Evolutionary conservation across 2,113 vertebrate species (phyloP).

Genomic region (Aegypius monachus): DNA sequence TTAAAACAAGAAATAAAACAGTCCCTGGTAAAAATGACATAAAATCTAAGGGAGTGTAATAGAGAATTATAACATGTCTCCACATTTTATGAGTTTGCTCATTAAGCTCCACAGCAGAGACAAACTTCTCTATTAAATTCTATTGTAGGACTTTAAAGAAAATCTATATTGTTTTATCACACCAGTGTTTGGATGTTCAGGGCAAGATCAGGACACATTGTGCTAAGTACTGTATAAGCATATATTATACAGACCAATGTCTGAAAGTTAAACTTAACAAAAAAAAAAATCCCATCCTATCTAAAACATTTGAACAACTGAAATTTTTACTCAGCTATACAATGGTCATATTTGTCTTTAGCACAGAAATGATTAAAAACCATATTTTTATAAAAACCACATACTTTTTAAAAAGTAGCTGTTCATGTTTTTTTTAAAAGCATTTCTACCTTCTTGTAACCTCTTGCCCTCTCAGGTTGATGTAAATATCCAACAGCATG

Average conservation of each 20-base stretch:
- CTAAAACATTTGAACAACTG: neutral
- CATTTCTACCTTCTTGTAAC: neutral
- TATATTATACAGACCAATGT: neutral
- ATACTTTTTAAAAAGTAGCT: neutral
- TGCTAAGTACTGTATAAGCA: neutral
- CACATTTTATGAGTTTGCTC: slow-evolving; percentile 24
- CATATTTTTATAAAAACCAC: neutral
- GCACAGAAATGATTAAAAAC: neutral
- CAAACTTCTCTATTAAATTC: slow-evolving; percentile 32
- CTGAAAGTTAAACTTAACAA: neutral
- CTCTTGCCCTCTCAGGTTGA: neutral
- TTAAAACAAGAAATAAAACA: slow-evolving; percentile 41
- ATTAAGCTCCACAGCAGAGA: slow-evolving; percentile 31
- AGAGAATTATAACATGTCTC: neutral
- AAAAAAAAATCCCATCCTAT: neutral
- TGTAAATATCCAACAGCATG: neutral
- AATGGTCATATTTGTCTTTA: neutral
- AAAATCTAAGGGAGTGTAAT: neutral
- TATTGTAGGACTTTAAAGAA: slow-evolving; percentile 2
- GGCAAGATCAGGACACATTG: neutral
- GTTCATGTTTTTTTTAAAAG: neutral
- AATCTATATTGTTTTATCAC: slow-evolving; percentile 30
- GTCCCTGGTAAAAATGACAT: neutral
- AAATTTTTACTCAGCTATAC: neutral
- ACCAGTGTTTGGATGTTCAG: neutral